These are phyloP conservation scores for Yponomeuta malinellus DNA, from an alignment of 2,888 invertebrate species.

Conservation along the genomic window DNA sequence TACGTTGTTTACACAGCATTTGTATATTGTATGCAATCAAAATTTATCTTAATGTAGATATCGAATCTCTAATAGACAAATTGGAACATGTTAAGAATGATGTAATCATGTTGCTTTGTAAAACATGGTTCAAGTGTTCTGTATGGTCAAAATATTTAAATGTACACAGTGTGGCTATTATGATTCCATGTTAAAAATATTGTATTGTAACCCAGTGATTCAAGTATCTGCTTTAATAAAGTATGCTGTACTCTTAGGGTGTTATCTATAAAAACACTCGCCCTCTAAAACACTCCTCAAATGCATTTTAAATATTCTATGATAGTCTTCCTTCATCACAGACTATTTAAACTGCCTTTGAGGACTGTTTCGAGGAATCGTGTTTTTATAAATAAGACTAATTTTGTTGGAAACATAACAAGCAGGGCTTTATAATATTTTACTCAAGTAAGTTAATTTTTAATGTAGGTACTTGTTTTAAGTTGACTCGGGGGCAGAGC, in stretches of 20 bases:
- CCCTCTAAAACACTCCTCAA: too few relatives aligned
- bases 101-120: constrained; percentile 9
- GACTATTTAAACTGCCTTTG: too few relatives aligned
- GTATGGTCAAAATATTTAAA: constrained; percentile 2
- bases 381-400: constrained; percentile 11
- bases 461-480: constrained; percentile 45
- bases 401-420: constrained; percentile 56
- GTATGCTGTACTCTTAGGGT: constrained; percentile 39
- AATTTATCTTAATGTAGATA: constrained; percentile 7
- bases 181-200: neutral
- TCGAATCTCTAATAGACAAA: constrained; percentile 15
- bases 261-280: too few relatives aligned
- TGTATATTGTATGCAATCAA: constrained; percentile 6
- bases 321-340: too few relatives aligned
- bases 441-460: constrained; percentile 49
- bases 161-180: constrained; percentile 2
- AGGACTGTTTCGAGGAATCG: too few relatives aligned
- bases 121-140: neutral
- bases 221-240: constrained; percentile 35
- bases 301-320: too few relatives aligned
- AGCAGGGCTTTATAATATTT: constrained; percentile 65
- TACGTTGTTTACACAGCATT: neutral
- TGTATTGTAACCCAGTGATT: constrained; percentile 15
- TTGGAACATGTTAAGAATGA: neutral
- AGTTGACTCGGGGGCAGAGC: constrained; percentile 72